These are phyloP conservation scores for Carcharodon carcharias DNA, from an alignment of 2,797 vertebrate genomes.

Conservation along the genomic window DNA sequence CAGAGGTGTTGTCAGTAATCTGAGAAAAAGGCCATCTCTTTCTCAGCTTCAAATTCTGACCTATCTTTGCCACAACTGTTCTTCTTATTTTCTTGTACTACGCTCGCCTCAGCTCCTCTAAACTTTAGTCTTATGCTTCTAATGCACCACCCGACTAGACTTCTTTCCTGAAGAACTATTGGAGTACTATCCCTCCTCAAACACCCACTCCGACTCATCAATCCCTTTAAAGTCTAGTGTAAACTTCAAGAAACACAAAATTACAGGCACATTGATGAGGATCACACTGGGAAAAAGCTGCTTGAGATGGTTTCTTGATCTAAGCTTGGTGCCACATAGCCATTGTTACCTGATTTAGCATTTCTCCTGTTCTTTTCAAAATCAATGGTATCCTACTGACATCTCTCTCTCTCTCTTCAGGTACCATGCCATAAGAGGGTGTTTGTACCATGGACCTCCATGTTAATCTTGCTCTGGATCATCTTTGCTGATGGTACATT, in stretches of 20 bases:
- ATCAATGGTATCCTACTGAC: neutral
- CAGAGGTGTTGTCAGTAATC: neutral
- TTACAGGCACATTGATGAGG: neutral
- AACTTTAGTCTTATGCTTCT: neutral
- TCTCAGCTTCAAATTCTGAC: neutral
- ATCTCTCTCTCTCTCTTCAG: no score
- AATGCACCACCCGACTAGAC: neutral
- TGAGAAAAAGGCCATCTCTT: neutral
- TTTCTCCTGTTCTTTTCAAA: neutral
- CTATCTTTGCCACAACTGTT: neutral
- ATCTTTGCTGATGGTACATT: no score
- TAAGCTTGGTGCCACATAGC: neutral
- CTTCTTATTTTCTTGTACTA: neutral
- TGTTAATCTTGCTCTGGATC: no score
- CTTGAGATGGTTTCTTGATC: neutral
- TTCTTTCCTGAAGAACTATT: neutral
- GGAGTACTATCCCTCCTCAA: neutral
- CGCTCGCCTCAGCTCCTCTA: neutral
- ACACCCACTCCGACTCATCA: neutral
- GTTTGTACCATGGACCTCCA: no score
- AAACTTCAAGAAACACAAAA: neutral
- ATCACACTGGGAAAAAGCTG: neutral
- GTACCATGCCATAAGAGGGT: no score
- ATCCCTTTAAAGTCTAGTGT: neutral
- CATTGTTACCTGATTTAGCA: neutral